Percentiles rank a stretch among this genome's conserved stretches.
Conservation (phyloP, 2,797 vertebrate species). For the Poeciliopsis infans region DNA sequence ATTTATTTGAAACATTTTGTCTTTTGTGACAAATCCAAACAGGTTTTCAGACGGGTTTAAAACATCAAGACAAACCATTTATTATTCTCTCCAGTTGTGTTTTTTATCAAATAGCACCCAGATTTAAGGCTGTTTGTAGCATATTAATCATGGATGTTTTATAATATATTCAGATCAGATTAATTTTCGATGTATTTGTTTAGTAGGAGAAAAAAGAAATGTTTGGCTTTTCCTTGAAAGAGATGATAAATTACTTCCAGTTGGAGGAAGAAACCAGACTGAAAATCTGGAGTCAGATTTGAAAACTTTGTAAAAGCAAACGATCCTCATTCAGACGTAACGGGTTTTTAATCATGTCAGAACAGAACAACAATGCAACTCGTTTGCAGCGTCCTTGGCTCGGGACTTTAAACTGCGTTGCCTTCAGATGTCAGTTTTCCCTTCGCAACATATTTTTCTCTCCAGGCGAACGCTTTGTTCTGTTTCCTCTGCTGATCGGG, state of each 20-base stretch:
- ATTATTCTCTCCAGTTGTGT: neutral
- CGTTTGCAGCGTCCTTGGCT: neutral
- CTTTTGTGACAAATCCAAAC: neutral
- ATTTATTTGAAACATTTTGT: neutral
- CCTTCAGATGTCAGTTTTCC: constrained; percentile 8
- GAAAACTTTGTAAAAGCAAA: neutral
- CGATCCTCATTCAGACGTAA: neutral
- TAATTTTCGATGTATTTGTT: neutral
- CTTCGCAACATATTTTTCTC: neutral
- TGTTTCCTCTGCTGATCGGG: neutral
- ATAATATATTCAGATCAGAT: neutral
- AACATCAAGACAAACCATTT: neutral
- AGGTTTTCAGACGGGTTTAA: neutral
- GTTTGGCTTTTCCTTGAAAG: neutral
- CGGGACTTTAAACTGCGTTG: neutral
- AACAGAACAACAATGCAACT: neutral
- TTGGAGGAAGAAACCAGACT: neutral
- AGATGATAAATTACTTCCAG: neutral
- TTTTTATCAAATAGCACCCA: neutral
- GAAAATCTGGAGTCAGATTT: neutral
- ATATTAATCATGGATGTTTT: neutral
- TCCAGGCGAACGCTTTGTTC: constrained; percentile 1
- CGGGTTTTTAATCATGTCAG: neutral
- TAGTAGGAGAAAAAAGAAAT: neutral
- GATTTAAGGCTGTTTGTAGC: neutral